Evolutionary conservation across 2,888 invertebrate genomes (phyloP), one percentile per base, ranked within the genome.

Genomic region (Campoplex nolae): DNA sequence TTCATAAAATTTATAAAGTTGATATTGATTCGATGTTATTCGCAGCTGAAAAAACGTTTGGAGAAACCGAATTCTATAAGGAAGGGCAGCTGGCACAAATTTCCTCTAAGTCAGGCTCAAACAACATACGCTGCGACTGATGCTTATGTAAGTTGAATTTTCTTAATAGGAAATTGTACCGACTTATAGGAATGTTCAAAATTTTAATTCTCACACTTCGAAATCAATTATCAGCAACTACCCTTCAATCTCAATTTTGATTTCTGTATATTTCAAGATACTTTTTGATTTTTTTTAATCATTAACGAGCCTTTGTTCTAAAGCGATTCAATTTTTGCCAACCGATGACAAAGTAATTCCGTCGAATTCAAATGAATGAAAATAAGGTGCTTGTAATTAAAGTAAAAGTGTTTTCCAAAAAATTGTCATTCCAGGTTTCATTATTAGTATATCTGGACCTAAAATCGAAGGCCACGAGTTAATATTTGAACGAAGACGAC

Each of bases 51-150:
- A 79, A 94, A 95, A 91, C 94, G 93, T 84, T 95, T 96, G 85
- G 95, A 95, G 88, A 96, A 96, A 92, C 95, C 95, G 90, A 95
- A 95, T 77, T 93, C 95, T 86, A 95, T 96, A 4, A 95, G 96
- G 83, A 96, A 94, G 93, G 96, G 96, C 90, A 95, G 96, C 90
- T 96, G 96, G 96, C 95, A 96, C 90, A 92, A 95, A 28, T 93
- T 96, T 70, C 96, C 96, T 11, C 93, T 96, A 71, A 95, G 94
- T 84, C 91, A 95, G 85, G 94, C 94, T 35, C 96, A 96, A 91
- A 94, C 95, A 91, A 92, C 93, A 85, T 96, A 96, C 93, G 96
- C 96, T 42, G 96, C 96, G 9, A 96, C 96, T 70, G 96, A 97
- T 94, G 96, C 96, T 89, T 96, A 96, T 93, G 96, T 96, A 93